Base-by-base conservation (phyloP, 2,797 vertebrate species). In the Myotis planiceps region DNA sequence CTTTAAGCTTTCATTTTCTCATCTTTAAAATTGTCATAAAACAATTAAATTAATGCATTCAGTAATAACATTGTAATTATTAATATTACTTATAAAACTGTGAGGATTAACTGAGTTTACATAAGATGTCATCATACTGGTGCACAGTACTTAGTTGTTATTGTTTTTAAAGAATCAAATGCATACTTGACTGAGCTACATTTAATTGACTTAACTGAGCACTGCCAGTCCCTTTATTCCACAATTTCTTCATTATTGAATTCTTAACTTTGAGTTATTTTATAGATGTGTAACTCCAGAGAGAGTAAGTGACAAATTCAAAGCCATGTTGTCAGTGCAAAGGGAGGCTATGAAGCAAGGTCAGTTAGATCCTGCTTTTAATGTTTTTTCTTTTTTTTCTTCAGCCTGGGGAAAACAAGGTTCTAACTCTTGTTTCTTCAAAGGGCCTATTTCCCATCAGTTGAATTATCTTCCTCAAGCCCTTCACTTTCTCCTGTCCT, bases 401-500 rank as follows among this genome's bases (percentile, higher is more conserved):
- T 8, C 45, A 88, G 42, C 37, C 66, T 94, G 37, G 34, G 76
- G 79, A 92, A 87, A 89, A 12, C 71, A 49, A 45, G 14, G 3
- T 80, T 84, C 72, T 68, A 39, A 32, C 76, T 82, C 55, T 63
- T 42, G 85, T 84, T 92, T 60, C 86, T 93, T 95, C 79, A 72
- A 37, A 96, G 49, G 15, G 16, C 29, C 39, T 45, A 4, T 72
- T 90, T 91, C 34, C 29, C 32, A 65, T 49, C 19, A 25, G 10
- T 37, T 79, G 45, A 47, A 58, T 78, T 12, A 18, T 94, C 82
- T 63, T 32, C 51, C 71, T 88, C n/a, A 34, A 49, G 45, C 49
- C 23, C 23, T 86, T 76, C 12, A 16, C 19, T 63, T 65, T 69
- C 39, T 82, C 21, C 15, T 74, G 23, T 60, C 37, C 63, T 94